Evolutionary conservation across 2,797 vertebrate genomes (phyloP).

Genomic region (Poeciliopsis paucimaculata): DNA sequence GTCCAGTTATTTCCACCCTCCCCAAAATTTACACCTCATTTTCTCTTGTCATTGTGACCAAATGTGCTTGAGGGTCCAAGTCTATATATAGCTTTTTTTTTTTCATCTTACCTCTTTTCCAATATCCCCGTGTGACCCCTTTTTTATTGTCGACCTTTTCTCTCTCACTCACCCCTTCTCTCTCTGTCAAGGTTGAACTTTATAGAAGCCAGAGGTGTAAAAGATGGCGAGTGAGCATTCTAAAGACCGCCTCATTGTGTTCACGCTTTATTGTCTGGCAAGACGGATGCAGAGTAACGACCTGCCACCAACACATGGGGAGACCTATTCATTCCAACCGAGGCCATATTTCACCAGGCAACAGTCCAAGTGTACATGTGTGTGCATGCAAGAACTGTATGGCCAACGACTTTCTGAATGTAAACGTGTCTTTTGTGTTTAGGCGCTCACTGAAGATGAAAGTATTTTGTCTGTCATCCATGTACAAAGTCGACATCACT

Average conservation of each 20-base stretch:
- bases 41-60: constrained; percentile 54
- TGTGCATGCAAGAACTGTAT: constrained; percentile 26
- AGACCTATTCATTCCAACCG: constrained; percentile 73
- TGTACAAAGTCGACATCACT: constrained; percentile 29
- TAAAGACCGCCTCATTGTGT: constrained; percentile 76
- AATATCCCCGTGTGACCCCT: constrained; percentile 22
- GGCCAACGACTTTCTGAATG: constrained; percentile 33
- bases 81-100: constrained; percentile 57
- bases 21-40: constrained; percentile 38
- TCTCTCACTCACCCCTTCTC: constrained; percentile 37
- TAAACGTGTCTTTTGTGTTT: constrained; percentile 41
- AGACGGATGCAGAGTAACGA: constrained; percentile 78
- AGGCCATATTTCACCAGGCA: constrained; percentile 68
- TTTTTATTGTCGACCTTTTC: constrained; percentile 23
- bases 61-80: constrained; percentile 39
- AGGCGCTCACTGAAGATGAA: constrained; percentile 16
- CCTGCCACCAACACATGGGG: constrained; percentile 70
- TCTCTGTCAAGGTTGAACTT: constrained; percentile 82
- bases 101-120: constrained; percentile 27
- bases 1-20: constrained; percentile 33
- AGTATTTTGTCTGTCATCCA: constrained; percentile 19
- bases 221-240: constrained; percentile 71
- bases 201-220: constrained; percentile 76
- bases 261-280: constrained; percentile 77
- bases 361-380: constrained; percentile 40